These are phyloP conservation scores for Sinopyrophorus schimmeli DNA, from an alignment of 2,888 invertebrate species.

Conservation along the genomic window DNA sequence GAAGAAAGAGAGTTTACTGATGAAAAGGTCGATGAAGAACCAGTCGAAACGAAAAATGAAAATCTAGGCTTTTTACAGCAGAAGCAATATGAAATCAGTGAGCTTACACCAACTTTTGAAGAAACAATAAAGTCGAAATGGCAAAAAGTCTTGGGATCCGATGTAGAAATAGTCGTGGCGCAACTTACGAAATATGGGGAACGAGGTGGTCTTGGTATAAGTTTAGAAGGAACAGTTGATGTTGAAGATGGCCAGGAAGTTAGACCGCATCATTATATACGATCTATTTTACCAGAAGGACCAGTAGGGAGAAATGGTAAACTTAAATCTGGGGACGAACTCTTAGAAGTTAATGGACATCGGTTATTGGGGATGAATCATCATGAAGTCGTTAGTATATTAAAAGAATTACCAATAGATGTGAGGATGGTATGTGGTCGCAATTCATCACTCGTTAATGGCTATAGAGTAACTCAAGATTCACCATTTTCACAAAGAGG, in stretches of 20 bases:
- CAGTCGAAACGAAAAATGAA: conserved; percentile 48
- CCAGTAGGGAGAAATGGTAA: conserved; percentile 92
- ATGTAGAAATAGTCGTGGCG: conserved; percentile 78
- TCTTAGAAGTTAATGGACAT: conserved; percentile 91
- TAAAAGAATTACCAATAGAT: conserved; percentile 87
- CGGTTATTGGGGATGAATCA: conserved; percentile 89
- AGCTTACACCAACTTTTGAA: conserved; percentile 71
- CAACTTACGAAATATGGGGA: conserved; percentile 84
- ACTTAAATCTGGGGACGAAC: conserved; percentile 92
- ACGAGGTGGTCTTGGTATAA: conserved; percentile 94
- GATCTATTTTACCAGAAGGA: conserved; percentile 95
- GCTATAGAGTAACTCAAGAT: conserved; percentile 40
- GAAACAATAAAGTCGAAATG: conserved; percentile 81
- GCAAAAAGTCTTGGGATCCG: conserved; percentile 78
- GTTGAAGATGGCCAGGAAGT: conserved; percentile 96
- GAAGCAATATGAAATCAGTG: conserved; percentile 33
- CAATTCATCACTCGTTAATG: conserved; percentile 52
- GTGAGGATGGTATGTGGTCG: conserved; percentile 91
- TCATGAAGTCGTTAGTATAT: conserved; percentile 89
- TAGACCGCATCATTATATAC: conserved; percentile 97
- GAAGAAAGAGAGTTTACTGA: conserved; percentile 48
- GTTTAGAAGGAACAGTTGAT: conserved; percentile 97
- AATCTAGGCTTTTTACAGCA: conserved; percentile 45
- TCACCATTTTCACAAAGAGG: conserved; percentile 49
- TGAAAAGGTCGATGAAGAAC: conserved; percentile 43